These are phyloP conservation scores for Leptopterna dolabrata DNA, from an alignment of 2,888 invertebrate species.

Conservation along the genomic window DNA sequence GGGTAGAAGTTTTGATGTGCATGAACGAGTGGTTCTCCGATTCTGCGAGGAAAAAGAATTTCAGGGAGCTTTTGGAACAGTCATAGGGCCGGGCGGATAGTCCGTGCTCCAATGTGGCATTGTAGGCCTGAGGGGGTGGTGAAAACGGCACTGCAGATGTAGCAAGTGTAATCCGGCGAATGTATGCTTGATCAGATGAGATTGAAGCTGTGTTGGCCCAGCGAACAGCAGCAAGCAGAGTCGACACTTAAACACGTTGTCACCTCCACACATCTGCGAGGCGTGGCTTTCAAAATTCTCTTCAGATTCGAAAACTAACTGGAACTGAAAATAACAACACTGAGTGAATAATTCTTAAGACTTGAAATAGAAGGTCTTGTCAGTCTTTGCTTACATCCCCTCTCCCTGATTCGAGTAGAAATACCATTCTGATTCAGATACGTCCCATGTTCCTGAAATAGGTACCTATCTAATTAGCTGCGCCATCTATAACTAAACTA, in stretches of 20 bases:
- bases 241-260: slow-evolving; percentile 74
- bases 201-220: slow-evolving; percentile 84
- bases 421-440: too few relatives aligned
- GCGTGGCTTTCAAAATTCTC: slow-evolving; percentile 63
- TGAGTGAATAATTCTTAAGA: too few relatives aligned
- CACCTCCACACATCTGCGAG: background rate
- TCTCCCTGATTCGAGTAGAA: too few relatives aligned
- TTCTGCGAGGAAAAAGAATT: slow-evolving; percentile 92
- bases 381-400: too few relatives aligned
- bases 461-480: too few relatives aligned
- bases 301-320: slow-evolving; percentile 73
- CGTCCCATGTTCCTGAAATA: too few relatives aligned
- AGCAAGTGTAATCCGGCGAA: slow-evolving; percentile 89
- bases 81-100: slow-evolving; percentile 85
- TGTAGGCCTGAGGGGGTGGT: slow-evolving; percentile 85
- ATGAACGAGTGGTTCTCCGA: slow-evolving; percentile 81
- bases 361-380: too few relatives aligned
- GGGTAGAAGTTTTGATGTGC: slow-evolving; percentile 62
- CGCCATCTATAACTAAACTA: too few relatives aligned
- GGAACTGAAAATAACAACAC: background rate
- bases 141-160: slow-evolving; percentile 88
- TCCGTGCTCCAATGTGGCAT: slow-evolving; percentile 87
- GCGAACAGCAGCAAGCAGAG: slow-evolving; percentile 83
- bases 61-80: slow-evolving; percentile 83
- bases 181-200: slow-evolving; percentile 92